These are phyloP conservation scores for Sakesphorus luctuosus DNA, from an alignment of 2,113 vertebrate species.

Conservation along the genomic window DNA sequence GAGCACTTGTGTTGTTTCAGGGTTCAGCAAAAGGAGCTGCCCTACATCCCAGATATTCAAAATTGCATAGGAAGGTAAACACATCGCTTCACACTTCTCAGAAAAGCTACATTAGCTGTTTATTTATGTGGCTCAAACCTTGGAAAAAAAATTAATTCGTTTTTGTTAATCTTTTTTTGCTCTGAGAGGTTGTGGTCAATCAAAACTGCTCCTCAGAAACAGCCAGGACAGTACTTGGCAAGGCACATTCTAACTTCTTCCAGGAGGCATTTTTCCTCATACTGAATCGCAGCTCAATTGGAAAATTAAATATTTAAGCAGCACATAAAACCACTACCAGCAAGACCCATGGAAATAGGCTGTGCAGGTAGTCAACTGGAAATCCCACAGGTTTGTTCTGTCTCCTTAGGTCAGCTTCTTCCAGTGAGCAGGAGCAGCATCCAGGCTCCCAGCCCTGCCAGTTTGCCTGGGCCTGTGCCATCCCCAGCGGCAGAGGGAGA, in stretches of 20 bases:
- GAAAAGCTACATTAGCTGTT: neutral
- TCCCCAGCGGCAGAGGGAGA: neutral
- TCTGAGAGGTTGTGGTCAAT: neutral
- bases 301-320: neutral
- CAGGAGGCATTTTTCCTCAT: neutral
- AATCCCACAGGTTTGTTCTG: neutral
- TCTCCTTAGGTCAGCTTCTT: neutral
- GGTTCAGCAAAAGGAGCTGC: neutral
- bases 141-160: neutral
- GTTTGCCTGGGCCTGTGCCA: neutral
- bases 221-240: neutral
- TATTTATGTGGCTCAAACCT: neutral
- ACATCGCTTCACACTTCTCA: neutral
- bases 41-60: neutral
- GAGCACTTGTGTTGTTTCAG: neutral
- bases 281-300: neutral
- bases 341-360: neutral
- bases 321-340: neutral
- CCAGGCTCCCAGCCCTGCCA: neutral
- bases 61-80: neutral
- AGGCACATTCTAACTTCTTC: accelerated
- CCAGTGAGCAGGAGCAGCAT: neutral
- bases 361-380: neutral
- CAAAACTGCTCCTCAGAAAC: neutral
- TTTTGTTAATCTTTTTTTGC: neutral